Base-by-base conservation (phyloP, 2,113 vertebrate species). In the Grammomys dolichurus region DNA sequence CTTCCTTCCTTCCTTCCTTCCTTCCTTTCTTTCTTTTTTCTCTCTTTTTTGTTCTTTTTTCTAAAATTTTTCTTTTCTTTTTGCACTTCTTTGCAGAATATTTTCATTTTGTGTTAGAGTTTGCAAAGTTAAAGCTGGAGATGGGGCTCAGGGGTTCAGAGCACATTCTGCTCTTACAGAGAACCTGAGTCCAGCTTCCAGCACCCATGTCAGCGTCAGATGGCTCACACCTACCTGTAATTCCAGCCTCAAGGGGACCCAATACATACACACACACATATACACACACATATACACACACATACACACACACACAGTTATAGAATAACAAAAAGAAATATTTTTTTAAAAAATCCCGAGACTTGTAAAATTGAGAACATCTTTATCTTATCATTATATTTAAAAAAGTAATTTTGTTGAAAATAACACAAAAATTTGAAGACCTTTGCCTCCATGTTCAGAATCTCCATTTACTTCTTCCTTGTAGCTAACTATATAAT, bases 391-490 rank as follows among this genome's bases (percentile, higher is more conserved):
- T 60, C n/a, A 24, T 93, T 87, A 75, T 46, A 90, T 43, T 48
- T 90, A 36, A 81, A 93, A 89, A 84, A 86, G 51, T 31, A 76
- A 8, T 58, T 95, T 56, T 82, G 14, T 60, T 93, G 40, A 43
- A 82, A 48, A 54, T 72, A 67, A 65, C 43, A 87, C 60, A 63
- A 76, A 77, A 72, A 80, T 58, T 65, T 87, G 36, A 90, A 84
- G 4, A 67, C 58, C 10, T 93, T 90, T 90, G 7, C 2, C 24
- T 94, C 85, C 26, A 24, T 36, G 9, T 88, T 90, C 87, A 73
- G 60, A 92, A 43, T 51, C 1, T 90, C 31, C 67, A 65, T 67
- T 95, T 95, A 73, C 67, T 90, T 94, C 36, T 70, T 87, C 65
- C 48, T 69, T 51, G 77, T 36, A 58, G 81, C 54, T 87, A 46